Base-by-base conservation (phyloP, 2,888 invertebrate species). In the Heliconius erato region DNA sequence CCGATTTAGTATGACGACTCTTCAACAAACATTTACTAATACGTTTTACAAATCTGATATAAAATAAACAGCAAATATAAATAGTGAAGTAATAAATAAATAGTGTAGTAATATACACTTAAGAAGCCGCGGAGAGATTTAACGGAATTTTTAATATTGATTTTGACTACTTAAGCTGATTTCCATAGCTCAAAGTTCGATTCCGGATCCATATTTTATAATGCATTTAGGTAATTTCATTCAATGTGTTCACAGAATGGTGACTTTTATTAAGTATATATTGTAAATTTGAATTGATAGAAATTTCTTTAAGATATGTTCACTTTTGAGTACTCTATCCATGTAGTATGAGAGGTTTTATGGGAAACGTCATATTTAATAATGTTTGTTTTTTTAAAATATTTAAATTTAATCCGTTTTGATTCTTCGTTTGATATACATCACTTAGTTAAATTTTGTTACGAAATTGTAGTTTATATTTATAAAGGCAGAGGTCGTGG, bases 41-140 rank as follows among this genome's bases (percentile, higher is more conserved):
- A 71, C 80, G 79, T 67, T 82, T 74, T 81, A 84, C 71, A 72
- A 81, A 82, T 80, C 84, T 84, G 84, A 83, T 83, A 85, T 85
- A 83, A 82, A 86, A 84, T 85, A 85, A 86, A 86, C 84, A 85
- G 85, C 85, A 85, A 88, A 88, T 87, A 87, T 86, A 84, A 84
- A 85, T 85, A 85, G 83, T 85, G 84, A 85, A 81, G 28, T 28
- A 28, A 28, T 28, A 28, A 28, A 28, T 28, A 28, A 28, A 28
- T 28, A 28, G 28, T 68, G 85, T 76, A 84, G 88, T 88, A 88
- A 88, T 88, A 74, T 85, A 87, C 85, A 87, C 87, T 85, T 82
- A 85, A 86, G 87, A 86, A 87, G 87, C 87, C 83, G 85, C 83
- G 83, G 82, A 78, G 84, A 82, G 84, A 84, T 85, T 85, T 84